Evolutionary conservation across 1,140 invertebrate genomes (phyloP).

Genomic region (Lepidostoma basale): DNA sequence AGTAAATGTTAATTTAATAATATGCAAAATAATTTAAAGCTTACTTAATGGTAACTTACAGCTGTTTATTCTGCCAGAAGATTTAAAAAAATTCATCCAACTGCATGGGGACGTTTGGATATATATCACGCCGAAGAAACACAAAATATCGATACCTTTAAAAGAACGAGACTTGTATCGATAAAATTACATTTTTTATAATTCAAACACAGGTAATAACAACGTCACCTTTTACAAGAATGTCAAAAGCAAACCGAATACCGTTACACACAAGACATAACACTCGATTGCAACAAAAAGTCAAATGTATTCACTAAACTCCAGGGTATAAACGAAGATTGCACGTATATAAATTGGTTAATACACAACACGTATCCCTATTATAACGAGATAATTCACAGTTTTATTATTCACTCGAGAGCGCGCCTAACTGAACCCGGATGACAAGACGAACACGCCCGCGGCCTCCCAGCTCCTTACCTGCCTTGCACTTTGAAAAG

Average conservation of each 20-base stretch:
- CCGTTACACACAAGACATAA: constrained; percentile 27
- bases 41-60: no score
- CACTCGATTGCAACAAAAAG: no score
- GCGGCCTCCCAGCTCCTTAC: constrained; percentile 8
- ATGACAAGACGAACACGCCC: constrained; percentile 18
- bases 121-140: neutral
- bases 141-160: neutral
- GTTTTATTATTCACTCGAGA: neutral
- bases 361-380: neutral
- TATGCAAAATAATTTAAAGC: no score
- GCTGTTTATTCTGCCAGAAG: constrained; percentile 5
- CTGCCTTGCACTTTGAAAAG: constrained; percentile 15
- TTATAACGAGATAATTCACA: neutral
- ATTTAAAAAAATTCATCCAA: neutral
- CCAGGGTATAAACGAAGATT: neutral
- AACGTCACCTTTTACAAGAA: constrained; percentile 27
- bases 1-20: no score
- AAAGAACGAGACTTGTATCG: neutral
- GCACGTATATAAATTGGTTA: no score
- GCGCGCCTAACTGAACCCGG: constrained; percentile 7
- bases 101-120: neutral
- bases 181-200: constrained; percentile 15
- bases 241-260: constrained; percentile 26
- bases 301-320: no score
- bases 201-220: neutral